Conservation (phyloP, 2,888 invertebrate genomes). For the Epirrhoe alternata region DNA sequence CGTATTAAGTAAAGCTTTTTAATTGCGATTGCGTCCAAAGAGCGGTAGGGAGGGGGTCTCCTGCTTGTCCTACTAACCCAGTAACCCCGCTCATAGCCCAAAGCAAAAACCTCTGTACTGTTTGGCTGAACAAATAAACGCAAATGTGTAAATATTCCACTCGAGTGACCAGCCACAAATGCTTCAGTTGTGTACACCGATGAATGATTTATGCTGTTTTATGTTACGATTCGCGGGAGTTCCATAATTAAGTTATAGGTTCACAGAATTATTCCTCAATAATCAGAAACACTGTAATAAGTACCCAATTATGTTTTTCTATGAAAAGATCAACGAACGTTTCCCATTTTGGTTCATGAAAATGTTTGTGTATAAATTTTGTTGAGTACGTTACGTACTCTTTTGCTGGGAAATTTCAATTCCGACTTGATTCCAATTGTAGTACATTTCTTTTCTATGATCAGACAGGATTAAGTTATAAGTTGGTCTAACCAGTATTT, state of each 20-base stretch:
- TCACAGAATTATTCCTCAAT: slow-evolving; percentile 12
- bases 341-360: slow-evolving; percentile 4
- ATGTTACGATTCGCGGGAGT: not conserved
- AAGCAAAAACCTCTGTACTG: slow-evolving; percentile 65
- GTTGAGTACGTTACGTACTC: too few species aligned
- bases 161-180: slow-evolving; percentile 52
- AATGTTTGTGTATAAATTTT: not conserved
- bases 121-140: slow-evolving; percentile 68
- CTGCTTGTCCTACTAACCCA: slow-evolving; percentile 72
- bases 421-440: not conserved
- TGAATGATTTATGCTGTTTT: slow-evolving; percentile 55
- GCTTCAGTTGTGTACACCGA: slow-evolving; percentile 48
- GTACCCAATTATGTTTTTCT: not conserved
- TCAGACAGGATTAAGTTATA: slow-evolving; percentile 8
- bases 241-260: slow-evolving; percentile 11
- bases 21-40: slow-evolving; percentile 61
- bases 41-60: slow-evolving; percentile 50
- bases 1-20: slow-evolving; percentile 55
- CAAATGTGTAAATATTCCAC: slow-evolving; percentile 63
- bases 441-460: slow-evolving; percentile 2
- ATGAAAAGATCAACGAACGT: slow-evolving; percentile 5
- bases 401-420: slow-evolving; percentile 2
- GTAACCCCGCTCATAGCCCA: slow-evolving; percentile 62
- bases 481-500: slow-evolving; percentile 7
- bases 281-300: slow-evolving; percentile 2